phyloP scores from a whole-genome alignment of 2,888 invertebrate species.

The Altica lythri region DNA sequence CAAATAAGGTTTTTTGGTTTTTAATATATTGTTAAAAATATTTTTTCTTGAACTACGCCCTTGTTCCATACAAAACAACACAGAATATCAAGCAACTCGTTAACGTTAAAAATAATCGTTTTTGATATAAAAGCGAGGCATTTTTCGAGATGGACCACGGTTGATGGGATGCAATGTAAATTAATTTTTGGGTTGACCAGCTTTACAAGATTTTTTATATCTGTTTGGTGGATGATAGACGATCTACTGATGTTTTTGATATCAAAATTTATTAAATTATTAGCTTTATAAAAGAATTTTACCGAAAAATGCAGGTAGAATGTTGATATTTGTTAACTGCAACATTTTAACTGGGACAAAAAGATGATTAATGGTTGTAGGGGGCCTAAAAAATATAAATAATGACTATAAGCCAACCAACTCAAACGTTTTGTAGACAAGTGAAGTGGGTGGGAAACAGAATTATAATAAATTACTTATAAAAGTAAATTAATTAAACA shows the following conservation, averaged over 20 bases:
- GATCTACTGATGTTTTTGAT: constrained; percentile 17
- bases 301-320: background rate
- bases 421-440: no score
- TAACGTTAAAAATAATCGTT: constrained; percentile 20
- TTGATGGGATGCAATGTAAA: constrained; percentile 19
- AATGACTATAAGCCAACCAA: no score
- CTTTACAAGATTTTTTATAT: constrained; percentile 19
- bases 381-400: no score
- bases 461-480: no score
- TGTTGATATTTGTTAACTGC: no score
- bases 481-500: no score
- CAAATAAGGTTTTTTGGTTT: no score
- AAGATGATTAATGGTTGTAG: no score
- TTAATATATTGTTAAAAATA: no score
- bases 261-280: constrained; percentile 6
- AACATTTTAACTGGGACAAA: no score
- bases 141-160: constrained; percentile 5
- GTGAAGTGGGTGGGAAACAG: no score
- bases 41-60: no score
- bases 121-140: constrained; percentile 14
- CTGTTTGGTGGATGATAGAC: constrained; percentile 17
- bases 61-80: background rate
- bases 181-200: constrained; percentile 23
- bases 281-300: background rate
- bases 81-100: constrained; percentile 17